Conservation (phyloP, 2,888 invertebrate species). For the Oconnorella tubifera region DNA sequence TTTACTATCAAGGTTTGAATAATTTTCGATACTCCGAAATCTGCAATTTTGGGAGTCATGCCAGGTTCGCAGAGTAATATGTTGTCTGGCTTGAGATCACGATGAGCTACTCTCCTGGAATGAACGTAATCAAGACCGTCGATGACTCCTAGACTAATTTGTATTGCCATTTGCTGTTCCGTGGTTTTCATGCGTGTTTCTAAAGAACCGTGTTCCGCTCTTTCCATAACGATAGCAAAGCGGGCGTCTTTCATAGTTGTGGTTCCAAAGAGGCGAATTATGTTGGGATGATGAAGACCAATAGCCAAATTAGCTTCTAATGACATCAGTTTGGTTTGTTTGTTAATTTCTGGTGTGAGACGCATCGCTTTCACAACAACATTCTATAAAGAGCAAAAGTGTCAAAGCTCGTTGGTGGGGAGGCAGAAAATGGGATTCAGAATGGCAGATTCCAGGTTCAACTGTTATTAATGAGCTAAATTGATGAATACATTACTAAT, state of each 20-base stretch:
- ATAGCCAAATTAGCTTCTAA: not conserved
- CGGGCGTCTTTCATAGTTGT: not conserved
- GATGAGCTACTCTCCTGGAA: not conserved
- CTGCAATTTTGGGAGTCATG: not conserved
- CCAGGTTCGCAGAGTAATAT: not conserved
- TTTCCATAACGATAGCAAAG: constrained; percentile 1
- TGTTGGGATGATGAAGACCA: constrained; percentile 2
- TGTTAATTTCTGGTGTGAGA: not conserved
- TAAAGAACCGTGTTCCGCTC: not conserved
- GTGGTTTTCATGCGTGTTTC: not conserved
- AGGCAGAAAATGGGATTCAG: no score
- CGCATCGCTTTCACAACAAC: constrained; percentile 1
- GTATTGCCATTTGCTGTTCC: not conserved
- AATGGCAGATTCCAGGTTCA: no score
- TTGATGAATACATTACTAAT: no score
- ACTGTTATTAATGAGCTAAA: no score
- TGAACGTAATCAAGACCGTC: constrained; percentile 3
- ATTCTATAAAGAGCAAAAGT: no score
- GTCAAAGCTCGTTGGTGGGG: no score
- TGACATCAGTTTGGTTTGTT: constrained; percentile 1
- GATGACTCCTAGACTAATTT: not conserved
- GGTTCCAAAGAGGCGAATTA: not conserved
- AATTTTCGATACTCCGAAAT: not conserved
- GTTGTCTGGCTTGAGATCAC: not conserved
- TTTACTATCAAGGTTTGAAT: not conserved